phyloP scores from a whole-genome alignment of 2,888 invertebrate genomes.

The Mermis nigrescens region DNA sequence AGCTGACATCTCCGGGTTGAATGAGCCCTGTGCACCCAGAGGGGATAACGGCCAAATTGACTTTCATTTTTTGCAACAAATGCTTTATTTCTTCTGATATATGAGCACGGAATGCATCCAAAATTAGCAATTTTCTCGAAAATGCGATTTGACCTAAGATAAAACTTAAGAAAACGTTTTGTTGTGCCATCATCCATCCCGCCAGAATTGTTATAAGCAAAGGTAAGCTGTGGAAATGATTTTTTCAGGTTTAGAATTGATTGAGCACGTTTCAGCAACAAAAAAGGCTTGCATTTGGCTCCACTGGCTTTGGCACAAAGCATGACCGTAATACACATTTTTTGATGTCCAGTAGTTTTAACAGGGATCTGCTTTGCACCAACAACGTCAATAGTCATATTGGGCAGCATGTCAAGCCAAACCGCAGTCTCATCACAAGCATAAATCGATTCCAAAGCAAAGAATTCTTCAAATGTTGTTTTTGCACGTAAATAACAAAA shows the following conservation, averaged over 20 bases:
- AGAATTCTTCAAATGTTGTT: background rate
- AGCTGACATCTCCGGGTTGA: conserved; percentile 1
- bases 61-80: background rate
- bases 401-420: background rate
- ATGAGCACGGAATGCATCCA: background rate
- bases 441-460: background rate
- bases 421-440: background rate
- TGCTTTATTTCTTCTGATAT: background rate
- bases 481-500: background rate
- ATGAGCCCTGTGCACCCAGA: background rate
- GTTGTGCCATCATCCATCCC: background rate
- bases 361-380: background rate
- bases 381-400: background rate
- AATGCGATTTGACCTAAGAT: background rate
- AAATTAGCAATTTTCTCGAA: background rate
- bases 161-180: background rate
- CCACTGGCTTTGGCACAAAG: background rate
- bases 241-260: background rate
- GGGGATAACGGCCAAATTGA: background rate
- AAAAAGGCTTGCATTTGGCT: background rate
- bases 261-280: background rate
- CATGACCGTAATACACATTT: conserved; percentile 2
- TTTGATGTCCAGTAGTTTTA: conserved; percentile 2
- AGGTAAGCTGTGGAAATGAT: background rate
- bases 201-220: background rate